Base-by-base conservation (phyloP, 2,797 vertebrate genomes). In the Semotilus atromaculatus region DNA sequence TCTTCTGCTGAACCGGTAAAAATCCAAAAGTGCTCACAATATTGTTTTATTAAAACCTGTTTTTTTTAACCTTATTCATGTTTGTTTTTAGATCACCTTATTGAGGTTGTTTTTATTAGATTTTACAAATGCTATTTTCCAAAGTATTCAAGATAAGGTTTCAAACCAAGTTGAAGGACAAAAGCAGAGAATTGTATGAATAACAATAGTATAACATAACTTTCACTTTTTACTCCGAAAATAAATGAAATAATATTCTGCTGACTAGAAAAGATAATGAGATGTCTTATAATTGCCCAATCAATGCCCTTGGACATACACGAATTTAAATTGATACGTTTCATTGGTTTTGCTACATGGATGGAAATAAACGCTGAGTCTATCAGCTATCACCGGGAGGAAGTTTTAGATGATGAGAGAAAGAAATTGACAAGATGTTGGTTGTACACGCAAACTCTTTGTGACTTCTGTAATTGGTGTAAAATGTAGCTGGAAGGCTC, bases 391-490 rank as follows among this genome's bases (percentile, higher is more conserved):
- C 31, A 58, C 18, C 7, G 16, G 26, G 38, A 75, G 58, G 29
- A 64, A 18, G 4, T 23, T 75, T 83, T 34, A 45, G 26, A 80
- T 74, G 36, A 67, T 38, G 70, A 7, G 6, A 38, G 23, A 38
- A 29, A 26, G 31, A 48, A 76, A 68, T 48, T 14, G 66, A 62
- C 66, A 79, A 53, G 48, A 58, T 83, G n/a, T 77, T 55, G 62
- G 36, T 29, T 83, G 64, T 68, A 68, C 4, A 18, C 7, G n/a
- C 62, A 18, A 51, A 74, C 71, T 74, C 60, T 70, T 64, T 83
- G 55, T 70, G 48, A 68, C 73, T 68, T 77, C 1, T 76, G 73
- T 74, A 66, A 74, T 81, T 81, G 34, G 66, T 48, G n/a, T 67
- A 62, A 43, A 67, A 40, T 58, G 36, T 58, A 34, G 29, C 62